phyloP scores from a whole-genome alignment of 2,797 vertebrate genomes.

The Eupleurogrammus muticus region DNA sequence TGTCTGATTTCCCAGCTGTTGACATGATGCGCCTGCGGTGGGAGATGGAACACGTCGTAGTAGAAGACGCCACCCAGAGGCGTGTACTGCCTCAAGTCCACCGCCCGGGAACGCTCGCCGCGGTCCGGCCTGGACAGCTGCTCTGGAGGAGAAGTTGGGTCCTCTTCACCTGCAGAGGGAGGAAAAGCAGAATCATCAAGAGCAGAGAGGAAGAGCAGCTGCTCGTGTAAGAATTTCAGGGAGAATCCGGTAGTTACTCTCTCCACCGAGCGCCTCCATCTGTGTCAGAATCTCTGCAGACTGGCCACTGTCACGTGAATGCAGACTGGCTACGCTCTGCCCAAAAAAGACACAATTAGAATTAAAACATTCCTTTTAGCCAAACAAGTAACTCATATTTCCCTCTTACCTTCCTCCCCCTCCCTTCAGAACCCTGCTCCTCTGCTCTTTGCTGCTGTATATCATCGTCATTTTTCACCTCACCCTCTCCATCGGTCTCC shows the following conservation, averaged over 20 bases:
- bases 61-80: slow-evolving; percentile 90
- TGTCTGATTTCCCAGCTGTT: slow-evolving; percentile 88
- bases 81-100: slow-evolving; percentile 86
- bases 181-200: not conserved
- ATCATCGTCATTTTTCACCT: slow-evolving; percentile 27
- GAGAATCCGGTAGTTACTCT: slow-evolving; percentile 1
- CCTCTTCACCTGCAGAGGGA: slow-evolving; percentile 48
- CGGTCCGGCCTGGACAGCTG: not conserved
- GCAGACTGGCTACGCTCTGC: slow-evolving; percentile 64
- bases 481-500: not conserved
- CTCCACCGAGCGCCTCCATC: slow-evolving; percentile 58
- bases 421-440: slow-evolving; percentile 59
- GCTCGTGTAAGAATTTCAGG: too few species aligned
- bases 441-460: slow-evolving; percentile 1
- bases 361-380: slow-evolving; percentile 1
- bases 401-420: slow-evolving; percentile 56
- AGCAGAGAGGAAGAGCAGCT: not conserved
- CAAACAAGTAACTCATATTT: not conserved
- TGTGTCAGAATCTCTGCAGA: slow-evolving; percentile 54
- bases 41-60: slow-evolving; percentile 85
- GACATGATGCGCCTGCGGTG: slow-evolving; percentile 80
- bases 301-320: slow-evolving; percentile 46
- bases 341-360: slow-evolving; percentile 14
- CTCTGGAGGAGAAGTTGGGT: not conserved
- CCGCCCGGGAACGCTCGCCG: slow-evolving; percentile 44